A percentile compares a stretch with the other conserved stretches of the same genome.
These are phyloP conservation scores for Leucosticte australis DNA, from an alignment of 2,113 vertebrate species.

Conservation along the genomic window DNA sequence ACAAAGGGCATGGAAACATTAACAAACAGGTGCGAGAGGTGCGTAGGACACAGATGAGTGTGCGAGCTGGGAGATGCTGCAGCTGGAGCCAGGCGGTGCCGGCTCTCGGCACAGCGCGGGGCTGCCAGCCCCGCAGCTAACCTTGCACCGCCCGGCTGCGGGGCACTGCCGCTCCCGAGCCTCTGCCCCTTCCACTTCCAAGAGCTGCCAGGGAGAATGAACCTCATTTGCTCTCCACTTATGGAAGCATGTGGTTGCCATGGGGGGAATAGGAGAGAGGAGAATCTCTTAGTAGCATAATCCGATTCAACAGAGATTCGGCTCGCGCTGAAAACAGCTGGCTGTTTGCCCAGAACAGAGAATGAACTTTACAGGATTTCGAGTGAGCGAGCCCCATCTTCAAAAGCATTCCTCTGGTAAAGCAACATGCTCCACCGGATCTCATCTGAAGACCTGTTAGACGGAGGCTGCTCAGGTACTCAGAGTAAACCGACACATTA, in stretches of 20 bases:
- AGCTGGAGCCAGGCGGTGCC: accelerated
- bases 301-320: not conserved
- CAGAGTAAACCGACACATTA: not conserved
- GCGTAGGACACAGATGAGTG: accelerated
- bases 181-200: not conserved
- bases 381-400: constrained; percentile 3
- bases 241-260: constrained; percentile 20
- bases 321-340: constrained; percentile 6
- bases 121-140: not conserved
- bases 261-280: not conserved
- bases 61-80: not conserved
- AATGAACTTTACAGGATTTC: constrained; percentile 47
- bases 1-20: not conserved
- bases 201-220: not conserved
- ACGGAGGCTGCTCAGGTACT: not conserved
- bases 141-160: accelerated
- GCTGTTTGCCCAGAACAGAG: constrained; percentile 36
- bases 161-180: not conserved
- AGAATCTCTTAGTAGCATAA: constrained; percentile 18
- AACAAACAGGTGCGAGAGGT: not conserved
- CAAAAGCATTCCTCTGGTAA: constrained; percentile 51
- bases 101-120: accelerated
- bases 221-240: not conserved
- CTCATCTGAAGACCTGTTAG: not conserved
- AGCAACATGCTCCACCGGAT: constrained; percentile 7